Evolutionary conservation across 2,888 invertebrate species (phyloP).

Genomic region (Cotesia congregata): DNA sequence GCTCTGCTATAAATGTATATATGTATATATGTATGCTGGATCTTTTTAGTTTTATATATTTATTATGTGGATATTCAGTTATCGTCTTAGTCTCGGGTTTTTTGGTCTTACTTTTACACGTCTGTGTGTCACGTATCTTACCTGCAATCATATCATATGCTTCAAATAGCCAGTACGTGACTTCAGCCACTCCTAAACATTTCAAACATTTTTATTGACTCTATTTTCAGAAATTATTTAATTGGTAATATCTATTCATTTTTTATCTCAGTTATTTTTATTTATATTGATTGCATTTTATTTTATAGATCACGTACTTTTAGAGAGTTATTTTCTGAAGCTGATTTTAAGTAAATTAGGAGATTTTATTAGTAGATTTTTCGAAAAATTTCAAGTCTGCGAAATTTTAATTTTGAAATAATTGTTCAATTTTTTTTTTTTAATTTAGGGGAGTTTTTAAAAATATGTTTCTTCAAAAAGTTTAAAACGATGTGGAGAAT

Average conservation of each 20-base stretch:
- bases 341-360: not conserved
- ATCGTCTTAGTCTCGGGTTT: slow-evolving; percentile 10
- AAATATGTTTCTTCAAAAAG: too few relatives aligned
- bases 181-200: slow-evolving; percentile 21
- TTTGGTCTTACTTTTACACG: not conserved
- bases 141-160: slow-evolving; percentile 18
- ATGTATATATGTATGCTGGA: not conserved
- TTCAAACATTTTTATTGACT: slow-evolving; percentile 15
- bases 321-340: not conserved
- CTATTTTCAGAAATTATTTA: not conserved
- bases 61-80: slow-evolving; percentile 6
- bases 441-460: too few relatives aligned
- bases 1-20: not conserved
- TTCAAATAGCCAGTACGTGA: slow-evolving; percentile 22
- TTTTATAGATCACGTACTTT: not conserved
- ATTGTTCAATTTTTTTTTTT: too few relatives aligned
- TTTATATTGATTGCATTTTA: not conserved
- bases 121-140: slow-evolving; percentile 4
- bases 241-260: not conserved
- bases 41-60: slow-evolving; percentile 1
- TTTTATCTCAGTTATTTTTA: not conserved
- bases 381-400: too few relatives aligned
- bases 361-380: too few relatives aligned
- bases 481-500: too few relatives aligned
- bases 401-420: too few relatives aligned